Evolutionary conservation across 2,888 invertebrate species (phyloP).

Genomic region (Beris morrisii): DNA sequence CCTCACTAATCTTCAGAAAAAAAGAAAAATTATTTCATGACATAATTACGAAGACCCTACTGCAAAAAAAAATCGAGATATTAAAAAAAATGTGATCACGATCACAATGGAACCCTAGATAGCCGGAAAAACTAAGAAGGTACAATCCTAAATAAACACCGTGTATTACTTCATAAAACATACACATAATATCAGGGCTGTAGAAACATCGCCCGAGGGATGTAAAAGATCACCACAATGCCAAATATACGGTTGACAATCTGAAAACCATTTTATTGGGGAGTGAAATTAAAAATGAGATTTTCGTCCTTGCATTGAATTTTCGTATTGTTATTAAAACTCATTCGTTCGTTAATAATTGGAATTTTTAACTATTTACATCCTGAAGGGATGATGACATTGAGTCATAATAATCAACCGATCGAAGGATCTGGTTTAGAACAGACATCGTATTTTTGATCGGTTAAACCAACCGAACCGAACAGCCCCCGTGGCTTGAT

Average conservation of each 20-base stretch:
- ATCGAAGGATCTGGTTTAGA: conserved; percentile 17
- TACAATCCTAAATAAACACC: conserved; percentile 27
- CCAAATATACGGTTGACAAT: conserved; percentile 24
- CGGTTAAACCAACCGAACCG: conserved; percentile 17
- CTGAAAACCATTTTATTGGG: conserved; percentile 19
- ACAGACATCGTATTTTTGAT: background rate
- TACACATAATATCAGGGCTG: too few relatives aligned
- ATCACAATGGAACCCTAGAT: conserved; percentile 18
- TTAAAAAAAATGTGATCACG: conserved; percentile 16
- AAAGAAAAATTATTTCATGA: conserved; percentile 21
- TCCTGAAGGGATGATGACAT: conserved; percentile 28
- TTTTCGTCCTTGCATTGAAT: conserved; percentile 16
- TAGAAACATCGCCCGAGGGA: conserved; percentile 7
- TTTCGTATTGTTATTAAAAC: conserved; percentile 28
- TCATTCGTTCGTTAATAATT: conserved; percentile 34
- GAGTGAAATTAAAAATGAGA: conserved; percentile 31
- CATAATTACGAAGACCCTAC: conserved; percentile 24
- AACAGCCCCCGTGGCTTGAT: background rate
- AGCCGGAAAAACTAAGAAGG: conserved; percentile 19
- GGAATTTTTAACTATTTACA: conserved; percentile 26
- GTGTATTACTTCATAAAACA: conserved; percentile 7
- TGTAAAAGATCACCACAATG: conserved; percentile 6
- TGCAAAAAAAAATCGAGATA: conserved; percentile 19
- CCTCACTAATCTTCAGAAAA: conserved; percentile 9
- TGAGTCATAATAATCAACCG: conserved; percentile 24